phyloP scores from a whole-genome alignment of 2,113 vertebrate species.

The Brachyhypopomus occidentalis region DNA sequence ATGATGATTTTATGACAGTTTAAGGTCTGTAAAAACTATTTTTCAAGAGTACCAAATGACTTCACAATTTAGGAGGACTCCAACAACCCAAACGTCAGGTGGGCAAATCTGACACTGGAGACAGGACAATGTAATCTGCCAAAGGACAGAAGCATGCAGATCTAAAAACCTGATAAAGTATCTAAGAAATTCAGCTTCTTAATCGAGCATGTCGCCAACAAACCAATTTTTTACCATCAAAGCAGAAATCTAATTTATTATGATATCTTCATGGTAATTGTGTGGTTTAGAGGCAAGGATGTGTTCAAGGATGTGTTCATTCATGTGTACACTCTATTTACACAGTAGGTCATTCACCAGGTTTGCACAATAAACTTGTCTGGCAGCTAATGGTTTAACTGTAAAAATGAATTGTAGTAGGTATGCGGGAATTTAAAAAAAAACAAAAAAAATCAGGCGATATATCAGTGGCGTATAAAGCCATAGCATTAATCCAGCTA shows the following conservation, averaged over 20 bases:
- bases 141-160: not conserved
- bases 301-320: not conserved
- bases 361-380: slow-evolving; percentile 17
- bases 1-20: not conserved
- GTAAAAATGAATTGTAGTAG: slow-evolving; percentile 43
- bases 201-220: not conserved
- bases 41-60: too few relatives aligned
- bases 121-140: too few relatives aligned
- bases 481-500: slow-evolving; percentile 41
- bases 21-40: too few relatives aligned
- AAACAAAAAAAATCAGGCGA: slow-evolving; percentile 38
- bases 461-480: slow-evolving; percentile 48
- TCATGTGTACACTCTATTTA: not conserved
- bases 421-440: slow-evolving; percentile 51
- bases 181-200: not conserved
- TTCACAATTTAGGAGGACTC: too few relatives aligned
- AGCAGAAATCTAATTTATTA: not conserved
- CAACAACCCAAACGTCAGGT: too few relatives aligned
- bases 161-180: too few relatives aligned
- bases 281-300: too few relatives aligned
- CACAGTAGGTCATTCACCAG: not conserved
- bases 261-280: not conserved
- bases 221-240: too few relatives aligned
- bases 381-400: slow-evolving; percentile 42
- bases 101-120: too few relatives aligned